phyloP scores from a whole-genome alignment of 2,113 vertebrate genomes.

The Anser cygnoides region DNA sequence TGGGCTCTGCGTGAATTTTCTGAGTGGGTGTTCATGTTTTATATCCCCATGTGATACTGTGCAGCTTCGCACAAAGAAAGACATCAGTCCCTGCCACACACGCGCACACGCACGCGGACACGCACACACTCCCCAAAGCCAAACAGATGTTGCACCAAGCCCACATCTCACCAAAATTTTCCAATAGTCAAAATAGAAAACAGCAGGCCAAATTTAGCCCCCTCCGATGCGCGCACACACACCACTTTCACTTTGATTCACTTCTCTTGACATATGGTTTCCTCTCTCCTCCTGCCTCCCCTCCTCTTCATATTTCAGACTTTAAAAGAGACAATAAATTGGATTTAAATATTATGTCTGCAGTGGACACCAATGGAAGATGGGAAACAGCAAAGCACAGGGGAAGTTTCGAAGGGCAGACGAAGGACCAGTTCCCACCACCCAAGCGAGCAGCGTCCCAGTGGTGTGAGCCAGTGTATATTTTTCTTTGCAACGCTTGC shows the following conservation, averaged over 20 bases:
- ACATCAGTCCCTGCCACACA: conserved; percentile 23
- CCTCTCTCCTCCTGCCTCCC: not conserved
- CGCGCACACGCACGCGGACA: not conserved
- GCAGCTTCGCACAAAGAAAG: not conserved
- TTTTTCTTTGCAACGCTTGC: not conserved
- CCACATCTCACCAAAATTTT: not conserved
- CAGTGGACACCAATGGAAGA: not conserved
- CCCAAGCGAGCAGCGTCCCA: not conserved
- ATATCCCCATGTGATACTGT: not conserved
- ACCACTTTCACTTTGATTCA: conserved; percentile 11
- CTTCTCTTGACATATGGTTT: not conserved
- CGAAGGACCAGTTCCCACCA: not conserved
- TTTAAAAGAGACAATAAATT: not conserved
- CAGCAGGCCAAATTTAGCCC: not conserved
- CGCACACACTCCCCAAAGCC: not conserved
- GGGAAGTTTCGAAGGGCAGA: not conserved
- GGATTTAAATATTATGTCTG: not conserved
- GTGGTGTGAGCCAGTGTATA: rapidly evolving
- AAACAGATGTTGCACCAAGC: not conserved
- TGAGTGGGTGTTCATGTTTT: conserved; percentile 17
- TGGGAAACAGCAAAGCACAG: not conserved
- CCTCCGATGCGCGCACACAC: not conserved
- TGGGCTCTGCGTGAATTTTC: not conserved
- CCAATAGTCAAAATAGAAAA: conserved; percentile 14
- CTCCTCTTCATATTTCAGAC: not conserved